Percentiles rank a stretch among this genome's conserved stretches.
These are phyloP conservation scores for Dendronephthya gigantea DNA, from an alignment of 64 coral and sea anemone species.

Conservation along the genomic window DNA sequence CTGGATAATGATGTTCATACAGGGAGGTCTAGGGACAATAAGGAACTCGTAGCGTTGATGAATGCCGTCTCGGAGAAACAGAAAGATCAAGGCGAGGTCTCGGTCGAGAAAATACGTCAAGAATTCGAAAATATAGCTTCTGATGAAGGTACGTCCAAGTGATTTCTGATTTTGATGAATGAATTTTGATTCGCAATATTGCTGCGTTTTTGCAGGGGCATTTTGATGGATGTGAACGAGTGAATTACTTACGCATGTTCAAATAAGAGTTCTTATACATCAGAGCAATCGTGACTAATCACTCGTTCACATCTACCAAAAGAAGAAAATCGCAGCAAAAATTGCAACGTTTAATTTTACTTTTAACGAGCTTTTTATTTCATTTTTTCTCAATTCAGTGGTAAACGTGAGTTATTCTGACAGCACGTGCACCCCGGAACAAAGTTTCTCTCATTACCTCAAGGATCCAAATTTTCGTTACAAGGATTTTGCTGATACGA, in stretches of 20 bases:
- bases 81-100: neutral
- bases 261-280: no score
- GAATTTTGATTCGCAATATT: no score
- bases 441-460: constrained; percentile 51
- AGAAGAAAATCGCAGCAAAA: no score
- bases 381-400: neutral
- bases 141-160: neutral
- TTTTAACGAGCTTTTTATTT: neutral
- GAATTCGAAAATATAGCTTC: neutral
- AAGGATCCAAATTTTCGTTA: constrained; percentile 65
- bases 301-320: no score
- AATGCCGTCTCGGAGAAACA: neutral
- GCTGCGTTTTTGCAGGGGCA: no score
- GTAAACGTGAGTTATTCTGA: neutral
- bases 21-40: neutral
- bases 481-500: constrained; percentile 51
- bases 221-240: no score
- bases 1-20: neutral
- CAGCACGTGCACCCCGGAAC: neutral
- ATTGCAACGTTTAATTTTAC: neutral
- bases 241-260: no score
- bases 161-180: no score
- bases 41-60: neutral
- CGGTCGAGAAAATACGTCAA: neutral
- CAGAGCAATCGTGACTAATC: neutral